Evolutionary conservation across 2,797 vertebrate species (phyloP).

Genomic region (Pangasius mekongensis): DNA sequence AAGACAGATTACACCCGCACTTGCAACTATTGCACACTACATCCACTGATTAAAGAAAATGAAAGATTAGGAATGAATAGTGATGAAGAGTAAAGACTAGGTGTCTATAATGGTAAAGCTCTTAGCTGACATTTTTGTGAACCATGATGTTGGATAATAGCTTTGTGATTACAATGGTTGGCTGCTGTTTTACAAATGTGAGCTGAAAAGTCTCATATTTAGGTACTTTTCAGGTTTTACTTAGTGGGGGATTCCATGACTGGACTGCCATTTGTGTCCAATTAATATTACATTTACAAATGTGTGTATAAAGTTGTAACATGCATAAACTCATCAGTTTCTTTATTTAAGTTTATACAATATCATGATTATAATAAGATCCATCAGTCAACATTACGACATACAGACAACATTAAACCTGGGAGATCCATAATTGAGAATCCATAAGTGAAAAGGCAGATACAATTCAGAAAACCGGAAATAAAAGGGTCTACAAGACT

Average conservation of each 20-base stretch:
- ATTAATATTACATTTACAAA: neutral
- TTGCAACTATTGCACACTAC: neutral
- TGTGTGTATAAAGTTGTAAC: neutral
- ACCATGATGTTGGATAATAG: neutral
- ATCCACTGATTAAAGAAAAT: neutral
- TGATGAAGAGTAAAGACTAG: conserved; percentile 6
- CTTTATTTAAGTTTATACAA: neutral
- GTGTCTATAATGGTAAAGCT: neutral
- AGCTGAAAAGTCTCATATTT: neutral
- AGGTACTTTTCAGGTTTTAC: neutral
- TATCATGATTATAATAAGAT: neutral
- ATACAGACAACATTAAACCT: neutral
- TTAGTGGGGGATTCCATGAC: neutral
- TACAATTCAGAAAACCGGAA: neutral
- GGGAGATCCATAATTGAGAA: neutral
- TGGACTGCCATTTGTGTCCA: neutral
- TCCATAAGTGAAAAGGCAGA: neutral
- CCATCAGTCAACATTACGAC: neutral
- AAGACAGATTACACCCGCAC: neutral
- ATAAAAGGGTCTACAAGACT: neutral
- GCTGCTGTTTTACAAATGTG: neutral
- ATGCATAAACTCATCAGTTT: neutral
- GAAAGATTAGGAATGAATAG: conserved; percentile 3
- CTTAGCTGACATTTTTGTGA: conserved; percentile 2
- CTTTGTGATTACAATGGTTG: neutral